Conservation (phyloP, 2,113 vertebrate species). For the Burhinus bistriatus region DNA sequence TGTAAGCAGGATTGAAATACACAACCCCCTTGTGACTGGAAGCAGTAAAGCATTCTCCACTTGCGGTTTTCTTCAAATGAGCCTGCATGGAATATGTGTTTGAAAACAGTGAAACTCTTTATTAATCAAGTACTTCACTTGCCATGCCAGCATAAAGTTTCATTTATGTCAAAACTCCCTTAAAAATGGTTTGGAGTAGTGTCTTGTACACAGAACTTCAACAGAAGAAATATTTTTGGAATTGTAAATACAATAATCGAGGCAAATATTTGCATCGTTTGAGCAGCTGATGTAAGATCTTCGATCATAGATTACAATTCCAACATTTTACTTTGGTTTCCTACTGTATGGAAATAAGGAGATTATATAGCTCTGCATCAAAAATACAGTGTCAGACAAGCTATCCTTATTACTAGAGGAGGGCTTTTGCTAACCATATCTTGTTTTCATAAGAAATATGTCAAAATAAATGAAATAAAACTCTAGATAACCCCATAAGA, state of each 20-base stretch:
- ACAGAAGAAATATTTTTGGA: constrained; percentile 88
- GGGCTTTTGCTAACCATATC: background rate
- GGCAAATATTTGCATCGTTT: constrained; percentile 76
- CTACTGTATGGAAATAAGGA: constrained; percentile 19
- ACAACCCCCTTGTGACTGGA: constrained; percentile 96
- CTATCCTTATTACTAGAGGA: background rate
- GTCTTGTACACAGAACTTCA: constrained; percentile 80
- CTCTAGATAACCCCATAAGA: background rate
- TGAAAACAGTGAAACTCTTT: constrained; percentile 94
- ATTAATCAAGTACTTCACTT: constrained; percentile 87
- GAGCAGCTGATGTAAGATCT: constrained; percentile 66
- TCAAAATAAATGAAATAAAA: background rate
- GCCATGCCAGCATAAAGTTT: constrained; percentile 85
- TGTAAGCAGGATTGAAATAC: constrained; percentile 89
- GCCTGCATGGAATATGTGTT: constrained; percentile 94
- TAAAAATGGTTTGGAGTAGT: constrained; percentile 81
- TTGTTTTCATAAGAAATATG: background rate
- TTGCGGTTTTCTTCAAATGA: constrained; percentile 92
- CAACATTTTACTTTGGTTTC: constrained; percentile 44
- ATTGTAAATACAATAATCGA: constrained; percentile 85
- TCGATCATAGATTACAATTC: constrained; percentile 42
- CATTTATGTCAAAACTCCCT: constrained; percentile 84
- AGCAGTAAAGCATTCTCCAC: constrained; percentile 94
- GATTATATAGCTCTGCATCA: background rate
- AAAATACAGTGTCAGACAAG: background rate